phyloP scores from a whole-genome alignment of 2,888 invertebrate species.

The Serripes groenlandicus region DNA sequence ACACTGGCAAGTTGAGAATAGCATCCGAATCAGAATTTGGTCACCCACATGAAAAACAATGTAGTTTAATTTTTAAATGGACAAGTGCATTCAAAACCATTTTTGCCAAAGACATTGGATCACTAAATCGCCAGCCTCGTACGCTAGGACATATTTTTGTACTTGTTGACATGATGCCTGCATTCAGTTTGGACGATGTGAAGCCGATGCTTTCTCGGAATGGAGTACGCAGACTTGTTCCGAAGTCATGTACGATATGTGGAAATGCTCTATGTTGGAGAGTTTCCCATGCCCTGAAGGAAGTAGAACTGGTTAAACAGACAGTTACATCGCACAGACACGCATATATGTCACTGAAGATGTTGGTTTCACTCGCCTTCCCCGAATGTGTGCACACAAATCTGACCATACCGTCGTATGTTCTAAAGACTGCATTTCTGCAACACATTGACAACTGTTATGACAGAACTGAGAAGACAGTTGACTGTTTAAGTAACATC shows the following conservation, averaged over 20 bases:
- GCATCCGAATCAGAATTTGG: conserved; percentile 1
- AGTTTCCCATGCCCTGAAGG: background rate
- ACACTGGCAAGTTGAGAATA: background rate
- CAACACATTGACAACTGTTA: background rate
- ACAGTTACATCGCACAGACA: background rate
- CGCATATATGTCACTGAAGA: background rate
- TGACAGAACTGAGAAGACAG: background rate
- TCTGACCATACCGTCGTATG: background rate
- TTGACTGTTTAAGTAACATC: background rate
- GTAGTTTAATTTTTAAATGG: background rate
- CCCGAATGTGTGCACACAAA: background rate
- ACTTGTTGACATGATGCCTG: background rate
- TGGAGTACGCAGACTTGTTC: background rate
- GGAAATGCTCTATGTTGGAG: background rate
- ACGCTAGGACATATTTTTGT: background rate
- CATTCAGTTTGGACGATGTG: background rate
- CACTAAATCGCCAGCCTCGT: background rate
- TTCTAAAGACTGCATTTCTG: background rate
- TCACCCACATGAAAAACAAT: background rate
- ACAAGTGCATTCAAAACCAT: background rate
- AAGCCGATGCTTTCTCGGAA: background rate
- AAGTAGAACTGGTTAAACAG: background rate
- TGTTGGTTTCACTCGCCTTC: background rate
- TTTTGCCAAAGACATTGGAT: background rate
- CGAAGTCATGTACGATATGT: conserved; percentile 5